A percentile compares a stretch with the other conserved stretches of the same genome.
phyloP scores from a whole-genome alignment of 2,113 vertebrate genomes.

The Pleuronectes platessa region DNA sequence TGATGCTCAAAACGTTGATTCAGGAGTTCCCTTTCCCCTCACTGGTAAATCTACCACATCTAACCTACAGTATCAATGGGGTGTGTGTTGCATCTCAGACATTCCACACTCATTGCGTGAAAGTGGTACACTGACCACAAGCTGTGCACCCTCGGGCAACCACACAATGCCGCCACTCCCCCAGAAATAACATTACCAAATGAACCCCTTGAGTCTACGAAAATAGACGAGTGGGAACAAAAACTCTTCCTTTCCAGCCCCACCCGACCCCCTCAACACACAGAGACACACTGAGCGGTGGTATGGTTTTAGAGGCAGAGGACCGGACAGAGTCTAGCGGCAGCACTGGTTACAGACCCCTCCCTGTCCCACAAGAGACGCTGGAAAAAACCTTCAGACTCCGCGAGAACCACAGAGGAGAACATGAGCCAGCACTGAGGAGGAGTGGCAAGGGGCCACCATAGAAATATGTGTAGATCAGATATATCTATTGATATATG shows the following conservation, averaged over 20 bases:
- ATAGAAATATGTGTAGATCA: conserved; percentile 10
- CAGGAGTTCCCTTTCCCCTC: not conserved
- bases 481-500: not conserved
- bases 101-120: conserved; percentile 53
- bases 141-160: conserved; percentile 16
- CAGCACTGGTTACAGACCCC: conserved; percentile 37
- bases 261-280: conserved; percentile 48
- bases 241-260: conserved; percentile 39
- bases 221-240: conserved; percentile 62
- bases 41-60: not conserved
- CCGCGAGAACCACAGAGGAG: conserved; percentile 42
- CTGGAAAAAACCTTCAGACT: conserved; percentile 27
- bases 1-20: not conserved
- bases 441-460: conserved; percentile 1
- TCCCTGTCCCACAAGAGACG: conserved; percentile 59
- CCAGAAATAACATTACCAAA: conserved; percentile 66
- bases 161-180: conserved; percentile 44
- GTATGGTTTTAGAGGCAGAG: conserved; percentile 30
- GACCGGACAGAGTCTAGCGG: conserved; percentile 38
- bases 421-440: conserved; percentile 5
- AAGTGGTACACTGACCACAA: conserved; percentile 13
- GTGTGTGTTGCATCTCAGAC: conserved; percentile 20
- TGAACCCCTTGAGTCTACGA: conserved; percentile 45
- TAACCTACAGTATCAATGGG: not conserved
- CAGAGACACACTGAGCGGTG: conserved; percentile 22